phyloP scores from a whole-genome alignment of 2,888 invertebrate genomes.

The Caenorhabditis becei region DNA sequence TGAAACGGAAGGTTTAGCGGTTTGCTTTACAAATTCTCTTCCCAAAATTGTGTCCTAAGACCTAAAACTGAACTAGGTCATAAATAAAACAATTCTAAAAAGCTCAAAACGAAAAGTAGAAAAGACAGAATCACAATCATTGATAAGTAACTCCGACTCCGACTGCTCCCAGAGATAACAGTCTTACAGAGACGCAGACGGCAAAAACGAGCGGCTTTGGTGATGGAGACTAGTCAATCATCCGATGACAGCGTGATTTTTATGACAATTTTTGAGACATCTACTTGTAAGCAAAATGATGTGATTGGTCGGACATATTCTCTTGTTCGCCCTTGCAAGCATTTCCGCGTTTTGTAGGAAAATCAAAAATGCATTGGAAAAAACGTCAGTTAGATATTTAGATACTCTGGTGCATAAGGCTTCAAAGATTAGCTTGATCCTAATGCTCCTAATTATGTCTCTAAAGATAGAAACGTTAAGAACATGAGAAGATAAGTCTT shows the following conservation, averaged over 20 bases:
- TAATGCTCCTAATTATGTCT: conserved; percentile 14
- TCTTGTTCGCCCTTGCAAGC: background rate
- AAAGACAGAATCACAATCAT: background rate
- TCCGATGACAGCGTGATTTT: conserved; percentile 19
- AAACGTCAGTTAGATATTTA: background rate
- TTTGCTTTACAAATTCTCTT: no score
- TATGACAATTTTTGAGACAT: background rate
- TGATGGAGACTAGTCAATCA: conserved; percentile 12
- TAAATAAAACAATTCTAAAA: no score
- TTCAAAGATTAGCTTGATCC: background rate
- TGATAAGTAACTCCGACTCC: conserved; percentile 29
- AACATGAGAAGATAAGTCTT: background rate
- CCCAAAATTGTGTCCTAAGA: no score
- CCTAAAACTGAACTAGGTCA: background rate
- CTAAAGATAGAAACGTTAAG: background rate
- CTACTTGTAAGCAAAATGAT: conserved; percentile 9
- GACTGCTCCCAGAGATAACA: conserved; percentile 29
- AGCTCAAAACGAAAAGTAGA: no score
- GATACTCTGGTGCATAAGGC: background rate
- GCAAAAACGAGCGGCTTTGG: conserved; percentile 25
- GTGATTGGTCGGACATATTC: background rate
- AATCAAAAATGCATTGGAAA: background rate
- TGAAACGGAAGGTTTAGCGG: no score
- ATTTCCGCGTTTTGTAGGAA: background rate
- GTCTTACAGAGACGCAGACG: conserved; percentile 37